These are phyloP conservation scores for Artemisiospiza belli DNA, from an alignment of 2,113 vertebrate genomes.

Conservation along the genomic window DNA sequence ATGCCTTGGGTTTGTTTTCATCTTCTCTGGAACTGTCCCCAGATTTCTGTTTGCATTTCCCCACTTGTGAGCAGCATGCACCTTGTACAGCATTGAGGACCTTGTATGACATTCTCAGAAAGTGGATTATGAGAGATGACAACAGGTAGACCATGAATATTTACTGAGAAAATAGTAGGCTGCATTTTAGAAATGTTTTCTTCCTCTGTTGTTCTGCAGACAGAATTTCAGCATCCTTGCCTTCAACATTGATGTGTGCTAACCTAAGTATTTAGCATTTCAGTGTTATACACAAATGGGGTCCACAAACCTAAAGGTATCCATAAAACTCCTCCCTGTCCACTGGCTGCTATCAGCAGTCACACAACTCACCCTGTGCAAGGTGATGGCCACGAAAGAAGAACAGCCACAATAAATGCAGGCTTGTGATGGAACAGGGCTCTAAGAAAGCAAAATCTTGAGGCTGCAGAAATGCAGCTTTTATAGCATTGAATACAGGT, in stretches of 20 bases:
- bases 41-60: neutral
- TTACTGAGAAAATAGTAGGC: neutral
- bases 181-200: neutral
- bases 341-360: neutral
- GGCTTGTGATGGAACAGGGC: neutral
- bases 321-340: neutral
- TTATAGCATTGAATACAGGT: neutral
- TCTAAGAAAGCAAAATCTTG: neutral
- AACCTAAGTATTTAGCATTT: neutral
- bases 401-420: neutral
- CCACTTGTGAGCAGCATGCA: neutral
- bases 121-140: neutral
- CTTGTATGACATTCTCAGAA: neutral
- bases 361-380: accelerated
- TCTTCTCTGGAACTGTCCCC: neutral
- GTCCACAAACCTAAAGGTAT: neutral
- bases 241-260: neutral
- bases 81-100: neutral
- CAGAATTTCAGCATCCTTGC: neutral
- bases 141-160: neutral
- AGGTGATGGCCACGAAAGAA: neutral
- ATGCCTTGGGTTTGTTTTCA: neutral
- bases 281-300: too few species aligned
- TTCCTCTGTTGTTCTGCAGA: neutral
- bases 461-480: neutral